Evolutionary conservation across 92 coral and sea anemone species (phyloP).

Genomic region (Plumapathes pennacea): DNA sequence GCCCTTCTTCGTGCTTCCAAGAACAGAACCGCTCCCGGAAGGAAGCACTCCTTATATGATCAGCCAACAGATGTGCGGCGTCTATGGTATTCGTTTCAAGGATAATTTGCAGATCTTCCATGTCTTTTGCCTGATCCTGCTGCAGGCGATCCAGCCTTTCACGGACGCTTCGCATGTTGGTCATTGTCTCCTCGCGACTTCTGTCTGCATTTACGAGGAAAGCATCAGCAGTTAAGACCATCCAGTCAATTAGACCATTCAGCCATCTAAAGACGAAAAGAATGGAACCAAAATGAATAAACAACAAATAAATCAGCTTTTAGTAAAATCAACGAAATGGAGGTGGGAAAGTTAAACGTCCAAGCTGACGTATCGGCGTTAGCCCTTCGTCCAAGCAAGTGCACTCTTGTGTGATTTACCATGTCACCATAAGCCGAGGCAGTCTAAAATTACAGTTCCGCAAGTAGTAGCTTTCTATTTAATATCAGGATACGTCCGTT

Average conservation of each 20-base stretch:
- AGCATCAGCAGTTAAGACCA: conserved; percentile 15
- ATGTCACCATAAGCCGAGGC: too few species aligned
- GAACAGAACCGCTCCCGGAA: conserved; percentile 6
- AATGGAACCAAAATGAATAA: background rate
- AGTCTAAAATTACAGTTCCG: too few species aligned
- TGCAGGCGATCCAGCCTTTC: conserved; percentile 1
- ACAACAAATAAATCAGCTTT: too few species aligned
- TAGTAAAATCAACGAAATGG: too few species aligned
- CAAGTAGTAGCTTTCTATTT: too few species aligned
- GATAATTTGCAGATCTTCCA: background rate
- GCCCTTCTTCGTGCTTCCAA: conserved; percentile 29
- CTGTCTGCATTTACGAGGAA: conserved; percentile 21
- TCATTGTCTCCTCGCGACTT: conserved; percentile 4
- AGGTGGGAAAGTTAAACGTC: too few species aligned
- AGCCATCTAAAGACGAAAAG: conserved; percentile 29
- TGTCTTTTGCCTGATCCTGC: background rate
- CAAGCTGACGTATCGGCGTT: too few species aligned
- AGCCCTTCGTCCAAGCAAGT: too few species aligned
- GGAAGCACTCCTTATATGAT: conserved; percentile 1
- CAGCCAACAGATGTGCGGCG: background rate
- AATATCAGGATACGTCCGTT: too few species aligned
- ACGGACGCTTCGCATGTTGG: background rate
- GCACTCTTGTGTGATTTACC: too few species aligned
- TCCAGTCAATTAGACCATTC: conserved; percentile 16
- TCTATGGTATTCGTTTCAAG: background rate